phyloP scores from a whole-genome alignment of 2,113 vertebrate genomes.

The Apeltes quadracus region DNA sequence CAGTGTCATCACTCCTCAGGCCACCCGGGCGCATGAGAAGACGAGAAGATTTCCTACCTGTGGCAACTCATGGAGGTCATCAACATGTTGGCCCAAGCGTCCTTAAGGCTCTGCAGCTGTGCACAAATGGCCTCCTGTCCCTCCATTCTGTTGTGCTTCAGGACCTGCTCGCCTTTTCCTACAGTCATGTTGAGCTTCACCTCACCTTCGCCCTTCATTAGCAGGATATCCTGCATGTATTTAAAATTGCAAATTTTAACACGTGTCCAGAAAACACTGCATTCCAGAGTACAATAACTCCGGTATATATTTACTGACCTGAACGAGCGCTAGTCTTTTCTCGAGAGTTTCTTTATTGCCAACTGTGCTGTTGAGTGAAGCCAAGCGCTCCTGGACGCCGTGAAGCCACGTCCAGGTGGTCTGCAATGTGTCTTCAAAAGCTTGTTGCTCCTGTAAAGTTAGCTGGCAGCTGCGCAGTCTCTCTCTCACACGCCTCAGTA shows the following conservation, averaged over 20 bases:
- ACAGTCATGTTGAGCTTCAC: conserved; percentile 96
- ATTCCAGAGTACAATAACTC: background rate
- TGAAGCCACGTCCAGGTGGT: conserved; percentile 89
- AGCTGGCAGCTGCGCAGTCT: conserved; percentile 85
- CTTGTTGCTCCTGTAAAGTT: conserved; percentile 91
- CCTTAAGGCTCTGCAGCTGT: conserved; percentile 87
- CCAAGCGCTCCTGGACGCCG: conserved; percentile 86
- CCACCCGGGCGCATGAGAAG: background rate
- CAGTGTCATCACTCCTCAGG: background rate
- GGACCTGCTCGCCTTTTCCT: conserved; percentile 93
- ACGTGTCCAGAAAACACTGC: background rate
- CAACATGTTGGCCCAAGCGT: conserved; percentile 86
- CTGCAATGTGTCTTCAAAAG: conserved; percentile 90
- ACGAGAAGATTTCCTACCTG: conserved; percentile 82
- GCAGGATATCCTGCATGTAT: conserved; percentile 86
- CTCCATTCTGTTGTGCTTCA: conserved; percentile 87
- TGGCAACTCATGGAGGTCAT: conserved; percentile 86
- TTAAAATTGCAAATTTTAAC: background rate
- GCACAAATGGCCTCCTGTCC: conserved; percentile 86
- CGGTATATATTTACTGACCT: conserved; percentile 79
- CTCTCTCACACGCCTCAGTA: conserved; percentile 86
- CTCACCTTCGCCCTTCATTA: conserved; percentile 96
- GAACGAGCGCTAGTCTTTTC: conserved; percentile 85
- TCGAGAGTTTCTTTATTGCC: conserved; percentile 90
- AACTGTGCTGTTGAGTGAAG: conserved; percentile 83